Evolutionary conservation across 1,140 invertebrate genomes (phyloP).

Genomic region (Drosophila lacertosa): DNA sequence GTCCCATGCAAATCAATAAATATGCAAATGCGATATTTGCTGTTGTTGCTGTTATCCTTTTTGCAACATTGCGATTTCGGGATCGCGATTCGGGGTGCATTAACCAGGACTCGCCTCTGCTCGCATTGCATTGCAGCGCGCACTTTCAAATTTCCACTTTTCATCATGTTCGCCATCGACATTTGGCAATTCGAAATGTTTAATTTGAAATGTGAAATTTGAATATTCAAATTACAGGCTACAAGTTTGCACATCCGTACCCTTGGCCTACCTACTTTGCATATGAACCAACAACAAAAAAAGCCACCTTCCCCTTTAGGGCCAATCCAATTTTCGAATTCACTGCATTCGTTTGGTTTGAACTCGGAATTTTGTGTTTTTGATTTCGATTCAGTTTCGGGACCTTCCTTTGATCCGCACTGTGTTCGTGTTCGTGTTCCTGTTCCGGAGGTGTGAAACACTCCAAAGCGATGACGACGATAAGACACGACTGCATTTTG

Average conservation of each 20-base stretch:
- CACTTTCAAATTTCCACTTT: slow-evolving; percentile 49
- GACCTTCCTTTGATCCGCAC: neutral
- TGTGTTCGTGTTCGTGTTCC: slow-evolving; percentile 2
- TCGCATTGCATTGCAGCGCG: slow-evolving; percentile 41
- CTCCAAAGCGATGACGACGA: slow-evolving; percentile 38
- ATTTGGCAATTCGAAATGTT: slow-evolving; percentile 22
- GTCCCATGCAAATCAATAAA: slow-evolving; percentile 69
- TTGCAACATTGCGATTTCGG: slow-evolving; percentile 65
- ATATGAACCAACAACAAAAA: slow-evolving; percentile 32
- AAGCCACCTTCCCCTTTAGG: slow-evolving; percentile 1
- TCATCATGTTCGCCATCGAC: slow-evolving; percentile 64
- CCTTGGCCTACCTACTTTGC: slow-evolving; percentile 48
- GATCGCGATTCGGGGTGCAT: slow-evolving; percentile 30
- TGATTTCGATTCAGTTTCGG: slow-evolving; percentile 8
- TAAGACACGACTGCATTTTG: slow-evolving; percentile 42
- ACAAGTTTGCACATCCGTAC: slow-evolving; percentile 63
- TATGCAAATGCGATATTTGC: slow-evolving; percentile 68
- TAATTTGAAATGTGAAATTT: slow-evolving; percentile 58
- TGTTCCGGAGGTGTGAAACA: slow-evolving; percentile 56
- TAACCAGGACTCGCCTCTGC: slow-evolving; percentile 13
- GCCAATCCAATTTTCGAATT: slow-evolving; percentile 72
- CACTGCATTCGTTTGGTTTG: slow-evolving; percentile 38
- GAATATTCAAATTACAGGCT: slow-evolving; percentile 75
- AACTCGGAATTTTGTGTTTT: neutral
- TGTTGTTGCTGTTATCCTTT: slow-evolving; percentile 64